Evolutionary conservation across 2,888 invertebrate species (phyloP).

Genomic region (Trachelus iudaicus): DNA sequence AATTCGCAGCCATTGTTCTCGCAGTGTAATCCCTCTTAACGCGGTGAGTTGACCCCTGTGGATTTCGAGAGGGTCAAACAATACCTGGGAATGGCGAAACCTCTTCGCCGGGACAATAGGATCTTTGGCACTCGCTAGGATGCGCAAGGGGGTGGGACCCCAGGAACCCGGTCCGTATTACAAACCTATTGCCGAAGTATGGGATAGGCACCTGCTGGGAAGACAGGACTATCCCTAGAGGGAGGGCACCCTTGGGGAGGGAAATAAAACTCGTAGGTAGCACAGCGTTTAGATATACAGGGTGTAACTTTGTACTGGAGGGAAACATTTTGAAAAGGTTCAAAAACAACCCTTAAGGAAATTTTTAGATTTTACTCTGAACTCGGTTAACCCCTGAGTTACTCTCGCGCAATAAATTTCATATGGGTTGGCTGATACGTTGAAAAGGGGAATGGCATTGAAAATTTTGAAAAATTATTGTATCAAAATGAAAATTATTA

Average conservation of each 20-base stretch:
- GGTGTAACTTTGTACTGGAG: neutral
- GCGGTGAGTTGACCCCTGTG: slow-evolving; percentile 19
- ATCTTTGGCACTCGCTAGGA: slow-evolving; percentile 19
- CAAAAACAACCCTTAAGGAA: neutral
- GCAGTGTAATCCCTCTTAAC: slow-evolving; percentile 35
- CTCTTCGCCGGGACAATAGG: slow-evolving; percentile 49
- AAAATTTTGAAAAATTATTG: too few relatives aligned
- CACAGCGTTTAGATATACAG: neutral
- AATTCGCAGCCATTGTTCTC: slow-evolving; percentile 39
- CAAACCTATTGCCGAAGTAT: slow-evolving; percentile 41
- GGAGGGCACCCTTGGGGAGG: slow-evolving; percentile 16
- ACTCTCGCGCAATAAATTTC: too few relatives aligned
- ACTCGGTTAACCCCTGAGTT: too few relatives aligned
- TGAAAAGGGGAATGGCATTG: too few relatives aligned
- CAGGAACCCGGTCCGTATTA: slow-evolving; percentile 32
- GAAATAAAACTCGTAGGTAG: neutral
- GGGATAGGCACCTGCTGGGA: slow-evolving; percentile 42
- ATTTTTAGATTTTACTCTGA: neutral
- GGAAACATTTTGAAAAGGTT: neutral
- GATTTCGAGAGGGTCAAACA: slow-evolving; percentile 33
- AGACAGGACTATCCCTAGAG: slow-evolving; percentile 28
- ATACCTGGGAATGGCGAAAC: slow-evolving; percentile 27
- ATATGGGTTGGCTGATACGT: too few relatives aligned
- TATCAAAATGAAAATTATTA: too few relatives aligned
- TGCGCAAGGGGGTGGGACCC: slow-evolving; percentile 9